Evolutionary conservation across 2,888 invertebrate genomes (phyloP).

Genomic region (Megalurothrips usitatus): DNA sequence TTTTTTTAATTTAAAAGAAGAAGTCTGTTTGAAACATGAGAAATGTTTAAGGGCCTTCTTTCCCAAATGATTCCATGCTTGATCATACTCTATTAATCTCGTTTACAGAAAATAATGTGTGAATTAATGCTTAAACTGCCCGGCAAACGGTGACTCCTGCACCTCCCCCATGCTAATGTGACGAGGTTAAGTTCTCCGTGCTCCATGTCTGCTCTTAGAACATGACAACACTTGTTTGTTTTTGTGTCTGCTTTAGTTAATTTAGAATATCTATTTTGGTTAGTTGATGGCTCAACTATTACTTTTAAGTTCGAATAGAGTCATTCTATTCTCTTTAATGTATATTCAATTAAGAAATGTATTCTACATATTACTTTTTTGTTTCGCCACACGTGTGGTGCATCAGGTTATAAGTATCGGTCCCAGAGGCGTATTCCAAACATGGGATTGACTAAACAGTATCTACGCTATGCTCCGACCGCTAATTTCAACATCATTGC

Average conservation of each 20-base stretch:
- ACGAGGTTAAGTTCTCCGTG: not conserved
- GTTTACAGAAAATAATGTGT: too few relatives aligned
- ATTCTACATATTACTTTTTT: not conserved
- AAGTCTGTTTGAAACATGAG: too few relatives aligned
- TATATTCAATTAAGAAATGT: not conserved
- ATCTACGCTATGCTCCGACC: slow-evolving; percentile 78
- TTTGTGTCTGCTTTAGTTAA: not conserved
- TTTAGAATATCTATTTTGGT: not conserved
- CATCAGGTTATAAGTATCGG: not conserved
- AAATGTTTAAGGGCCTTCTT: too few relatives aligned
- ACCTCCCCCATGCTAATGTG: too few relatives aligned
- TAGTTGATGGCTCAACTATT: not conserved
- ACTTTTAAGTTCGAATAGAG: not conserved
- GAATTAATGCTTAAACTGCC: too few relatives aligned
- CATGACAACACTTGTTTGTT: not conserved
- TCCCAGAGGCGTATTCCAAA: slow-evolving; percentile 34
- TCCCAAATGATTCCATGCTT: too few relatives aligned
- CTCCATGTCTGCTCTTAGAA: not conserved
- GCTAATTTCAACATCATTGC: slow-evolving; percentile 86
- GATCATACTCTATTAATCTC: too few relatives aligned
- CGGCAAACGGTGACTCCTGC: too few relatives aligned
- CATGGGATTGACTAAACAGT: slow-evolving; percentile 92
- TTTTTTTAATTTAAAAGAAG: too few relatives aligned
- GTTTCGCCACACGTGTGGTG: not conserved
- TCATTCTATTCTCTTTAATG: not conserved